Percentiles rank a stretch among this genome's conserved stretches.
These are phyloP conservation scores for Bombyx huttoni DNA, from an alignment of 2,888 invertebrate genomes.

Conservation along the genomic window DNA sequence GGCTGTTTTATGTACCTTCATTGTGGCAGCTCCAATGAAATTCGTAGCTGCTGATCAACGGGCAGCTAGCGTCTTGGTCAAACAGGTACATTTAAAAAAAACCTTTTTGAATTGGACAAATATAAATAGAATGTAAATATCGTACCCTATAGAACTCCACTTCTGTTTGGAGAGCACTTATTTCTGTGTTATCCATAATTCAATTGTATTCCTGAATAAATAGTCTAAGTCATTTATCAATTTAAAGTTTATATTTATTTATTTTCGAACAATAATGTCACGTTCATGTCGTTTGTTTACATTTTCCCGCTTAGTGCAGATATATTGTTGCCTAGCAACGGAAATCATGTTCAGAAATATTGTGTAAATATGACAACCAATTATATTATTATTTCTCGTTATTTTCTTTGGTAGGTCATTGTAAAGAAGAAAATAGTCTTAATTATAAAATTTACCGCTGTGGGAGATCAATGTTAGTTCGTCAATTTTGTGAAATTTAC, in stretches of 20 bases:
- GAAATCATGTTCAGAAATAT: not conserved
- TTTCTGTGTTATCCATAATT: conserved; percentile 28
- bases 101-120: not conserved
- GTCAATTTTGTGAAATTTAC: conserved; percentile 2
- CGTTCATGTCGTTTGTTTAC: conserved; percentile 39
- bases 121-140: not conserved
- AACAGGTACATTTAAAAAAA: too few species aligned
- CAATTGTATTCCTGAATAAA: not conserved
- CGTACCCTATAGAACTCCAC: conserved; percentile 65
- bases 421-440: too few species aligned
- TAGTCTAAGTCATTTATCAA: too few species aligned
- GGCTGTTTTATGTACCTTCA: too few species aligned
- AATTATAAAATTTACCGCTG: too few species aligned
- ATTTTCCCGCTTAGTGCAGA: conserved; percentile 38
- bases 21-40: too few species aligned
- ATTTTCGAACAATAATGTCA: not conserved
- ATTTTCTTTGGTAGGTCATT: too few species aligned
- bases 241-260: not conserved
- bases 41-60: too few species aligned
- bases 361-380: not conserved
- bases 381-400: too few species aligned
- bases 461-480: too few species aligned
- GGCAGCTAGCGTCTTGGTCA: too few species aligned
- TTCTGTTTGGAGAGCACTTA: conserved; percentile 55
- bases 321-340: conserved; percentile 43